These are phyloP conservation scores for Ciconia maguari DNA, from an alignment of 2,113 vertebrate genomes.

Conservation along the genomic window DNA sequence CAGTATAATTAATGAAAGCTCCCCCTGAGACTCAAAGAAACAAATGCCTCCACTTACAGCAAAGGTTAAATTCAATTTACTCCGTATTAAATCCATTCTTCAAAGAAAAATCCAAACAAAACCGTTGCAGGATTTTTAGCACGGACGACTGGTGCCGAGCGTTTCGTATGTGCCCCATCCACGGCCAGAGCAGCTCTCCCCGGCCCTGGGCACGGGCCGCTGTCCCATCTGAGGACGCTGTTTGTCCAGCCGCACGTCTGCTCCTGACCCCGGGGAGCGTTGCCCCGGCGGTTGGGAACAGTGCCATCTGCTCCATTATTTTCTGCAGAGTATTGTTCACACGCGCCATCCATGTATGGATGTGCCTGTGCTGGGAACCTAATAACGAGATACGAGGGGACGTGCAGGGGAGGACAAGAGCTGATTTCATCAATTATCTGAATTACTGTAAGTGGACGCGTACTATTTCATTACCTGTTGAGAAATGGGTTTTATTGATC, in stretches of 20 bases:
- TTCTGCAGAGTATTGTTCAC: not conserved
- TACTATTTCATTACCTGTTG: not conserved
- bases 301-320: not conserved
- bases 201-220: not conserved
- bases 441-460: not conserved
- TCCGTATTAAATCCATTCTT: not conserved
- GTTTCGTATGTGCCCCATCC: not conserved
- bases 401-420: not conserved
- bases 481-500: not conserved
- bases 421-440: not conserved
- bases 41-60: not conserved
- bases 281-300: not conserved
- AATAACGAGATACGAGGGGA: not conserved
- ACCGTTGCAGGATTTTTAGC: not conserved
- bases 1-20: not conserved
- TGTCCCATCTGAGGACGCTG: not conserved
- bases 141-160: rapidly evolving
- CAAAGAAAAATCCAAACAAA: not conserved
- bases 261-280: not conserved
- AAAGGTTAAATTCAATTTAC: not conserved
- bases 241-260: not conserved
- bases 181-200: not conserved
- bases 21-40: not conserved
- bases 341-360: not conserved
- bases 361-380: not conserved